Conservation (phyloP, 2,888 invertebrate genomes). For the Leptothorax acervorum region DNA sequence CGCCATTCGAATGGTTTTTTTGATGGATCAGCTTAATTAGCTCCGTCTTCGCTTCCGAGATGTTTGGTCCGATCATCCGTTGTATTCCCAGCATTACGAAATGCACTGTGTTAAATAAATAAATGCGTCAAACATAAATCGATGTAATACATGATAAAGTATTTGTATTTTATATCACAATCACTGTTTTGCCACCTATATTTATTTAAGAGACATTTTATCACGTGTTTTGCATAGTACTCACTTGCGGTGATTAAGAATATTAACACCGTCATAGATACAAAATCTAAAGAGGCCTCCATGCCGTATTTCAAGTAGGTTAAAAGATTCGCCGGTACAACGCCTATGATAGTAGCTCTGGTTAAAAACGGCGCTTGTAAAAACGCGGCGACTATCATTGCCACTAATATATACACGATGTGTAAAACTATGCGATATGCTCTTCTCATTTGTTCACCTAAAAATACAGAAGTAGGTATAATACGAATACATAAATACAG, state of each 20-base stretch:
- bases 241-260: slow-evolving; percentile 82
- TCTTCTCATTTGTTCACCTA: slow-evolving; percentile 81
- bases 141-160: not conserved
- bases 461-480: slow-evolving; percentile 42
- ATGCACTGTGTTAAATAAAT: slow-evolving; percentile 77
- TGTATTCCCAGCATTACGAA: slow-evolving; percentile 80
- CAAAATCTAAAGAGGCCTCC: slow-evolving; percentile 81
- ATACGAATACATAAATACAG: no score
- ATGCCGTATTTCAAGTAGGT: slow-evolving; percentile 82
- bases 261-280: slow-evolving; percentile 81
- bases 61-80: slow-evolving; percentile 68
- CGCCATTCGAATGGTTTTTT: slow-evolving; percentile 62
- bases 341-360: slow-evolving; percentile 80
- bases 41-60: slow-evolving; percentile 3
- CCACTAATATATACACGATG: slow-evolving; percentile 79
- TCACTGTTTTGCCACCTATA: not conserved
- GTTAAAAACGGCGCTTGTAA: slow-evolving; percentile 82
- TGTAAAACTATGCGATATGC: slow-evolving; percentile 79
- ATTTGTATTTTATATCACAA: not conserved
- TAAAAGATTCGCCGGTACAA: slow-evolving; percentile 82
- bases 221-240: slow-evolving; percentile 55
- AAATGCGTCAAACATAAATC: not conserved
- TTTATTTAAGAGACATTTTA: not conserved
- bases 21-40: slow-evolving; percentile 34
- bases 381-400: slow-evolving; percentile 84